Evolutionary conservation across 35 echinoderm and acorn worm genomes (phyloP), one percentile per base, ranked within the genome.

Genomic region (Stichopus chloronotus): DNA sequence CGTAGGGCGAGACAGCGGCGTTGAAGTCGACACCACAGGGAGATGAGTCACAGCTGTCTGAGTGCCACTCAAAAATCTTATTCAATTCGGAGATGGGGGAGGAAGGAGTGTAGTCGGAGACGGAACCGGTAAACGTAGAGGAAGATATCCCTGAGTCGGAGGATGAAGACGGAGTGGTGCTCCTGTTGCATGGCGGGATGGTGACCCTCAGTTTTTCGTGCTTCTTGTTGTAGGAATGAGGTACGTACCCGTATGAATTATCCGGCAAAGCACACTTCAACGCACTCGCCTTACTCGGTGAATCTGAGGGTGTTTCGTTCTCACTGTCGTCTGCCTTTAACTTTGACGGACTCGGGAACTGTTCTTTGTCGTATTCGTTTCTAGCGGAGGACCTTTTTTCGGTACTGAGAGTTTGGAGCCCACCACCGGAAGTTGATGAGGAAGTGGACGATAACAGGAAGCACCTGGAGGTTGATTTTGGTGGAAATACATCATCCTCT

Each of bases 91-190:
- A 25, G 12, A 53, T 22, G 8, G 87, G 87, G 5, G 87, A 17
- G 20, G 87, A 89, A 71, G 60, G 87, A 4, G 61, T 0, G 25
- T 89, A 89, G 19, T 89, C 87, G 60, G 87, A 89, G 9, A 89
- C 59, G 25, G 87, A 89, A 63, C 87, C 87, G 43, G 25, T 9
- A 30, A 30, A 89, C 11, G 87, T 89, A 11, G 87, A 71, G 59
- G 87, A 58, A 6, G 87, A 89, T 53, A 89, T 89, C 60, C 87
- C 87, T 4, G 87, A 89, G 43, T 89, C 87, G 5, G 59, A 89
- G 6, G 87, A 89, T 12, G 60, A 89, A 5, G 87, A 89, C 6
- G 87, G 87, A 19, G 59, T 72, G 11, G 87, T 13, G 25, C 12
- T 83, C 80, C 43, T 57, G 52, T 6, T 55, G 13, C 69, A 22